Evolutionary conservation across 2,113 vertebrate genomes (phyloP), one percentile per base, ranked within the genome.

Genomic region (Sardina pilchardus): DNA sequence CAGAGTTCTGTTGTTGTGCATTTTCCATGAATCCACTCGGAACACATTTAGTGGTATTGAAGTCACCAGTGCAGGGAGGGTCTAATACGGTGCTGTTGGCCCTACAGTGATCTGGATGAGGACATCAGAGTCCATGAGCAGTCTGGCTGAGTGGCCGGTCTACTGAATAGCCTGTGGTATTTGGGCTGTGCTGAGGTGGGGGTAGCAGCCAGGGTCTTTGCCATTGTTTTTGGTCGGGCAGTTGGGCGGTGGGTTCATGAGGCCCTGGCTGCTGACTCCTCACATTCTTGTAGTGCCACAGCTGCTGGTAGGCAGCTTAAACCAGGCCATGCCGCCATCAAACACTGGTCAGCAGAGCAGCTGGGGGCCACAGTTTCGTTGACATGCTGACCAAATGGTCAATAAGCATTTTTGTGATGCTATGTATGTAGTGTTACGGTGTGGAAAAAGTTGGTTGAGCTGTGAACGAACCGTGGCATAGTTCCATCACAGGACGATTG

Each of bases 221-320:
- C 30, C 5, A 78, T 78, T 78, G 26, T 78, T 78, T 78, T 34
- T 36, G 14, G 71, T 36, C 19, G 34, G 34, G 30, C 30, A 36
- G 30, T 78, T 78, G 71, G 36, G 71, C 14, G 12, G 34, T 17
- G 71, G 34, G 71, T 14, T 34, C 30, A 36, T 78, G 30, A 2
- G 71, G 71, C 34, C 71, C 30, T 78, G 71, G 30, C 10, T 78
- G 71, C 71, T 78, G 71, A 78, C 71, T 78, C 30, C 14, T 78
- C 30, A 36, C 71, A 78, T 78, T 78, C 71, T 17, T 78, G 30
- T 36, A 36, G 71, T 78, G 30, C 71, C 71, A 78, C 71, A 78
- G 71, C 71, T 78, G 71, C 71, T 34, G 16, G 71, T 12, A 34
- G 71, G 71, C 14, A 16, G 71, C 34, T 78, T 36, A 78, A 78